Base-by-base conservation (phyloP, 37 sponge, comb jelly and placozoan genomes). In the Corticium candelabrum region DNA sequence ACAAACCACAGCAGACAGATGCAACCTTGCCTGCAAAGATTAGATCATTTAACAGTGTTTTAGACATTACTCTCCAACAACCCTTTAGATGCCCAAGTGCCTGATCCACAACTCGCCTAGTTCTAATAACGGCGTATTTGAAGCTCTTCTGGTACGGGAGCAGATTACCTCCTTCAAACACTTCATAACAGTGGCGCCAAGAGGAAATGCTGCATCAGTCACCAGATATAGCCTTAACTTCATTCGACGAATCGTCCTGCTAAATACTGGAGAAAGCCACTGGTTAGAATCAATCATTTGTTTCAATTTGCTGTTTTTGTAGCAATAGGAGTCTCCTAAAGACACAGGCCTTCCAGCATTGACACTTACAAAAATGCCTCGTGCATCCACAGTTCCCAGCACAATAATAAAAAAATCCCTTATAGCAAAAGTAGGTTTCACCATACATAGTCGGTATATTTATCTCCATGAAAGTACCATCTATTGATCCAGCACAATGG, bases 91-190 rank as follows among this genome's bases (percentile, higher is more conserved):
- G 2, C 2, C 71, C 80, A 68, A 69, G 69, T 68, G 80, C 71
- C 39, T 79, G 80, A n/a, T 79, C 80, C n/a, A 79, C 80, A 69
- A 79, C 80, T 31, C 80, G 37, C 30, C 80, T 29, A 37, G 80
- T 79, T 1, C 80, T 30, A 21, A 79, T 79, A 11, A 79, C 15
- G 1, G 33, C 38, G 39, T 79, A 79, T n/a, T 79, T 79, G 3
- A 79, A 69, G 31, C 80, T 79, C 0, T 72, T 35, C 37, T 33
- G 35, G n/a, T 69, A 32, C 3, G 78, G 21, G 2, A 68, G 11
- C 32, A 34, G 35, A 50, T n/a, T n/a, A n/a, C n/a, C n/a, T n/a
- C n/a, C n/a, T n/a, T n/a, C n/a, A n/a, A n/a, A n/a, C 78, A 78
- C 67, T 78, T 78, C 76, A 78, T 41, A 2, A 67, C 56, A 29